phyloP scores from a whole-genome alignment of 2,888 invertebrate genomes.

The Cephus sareptanus region DNA sequence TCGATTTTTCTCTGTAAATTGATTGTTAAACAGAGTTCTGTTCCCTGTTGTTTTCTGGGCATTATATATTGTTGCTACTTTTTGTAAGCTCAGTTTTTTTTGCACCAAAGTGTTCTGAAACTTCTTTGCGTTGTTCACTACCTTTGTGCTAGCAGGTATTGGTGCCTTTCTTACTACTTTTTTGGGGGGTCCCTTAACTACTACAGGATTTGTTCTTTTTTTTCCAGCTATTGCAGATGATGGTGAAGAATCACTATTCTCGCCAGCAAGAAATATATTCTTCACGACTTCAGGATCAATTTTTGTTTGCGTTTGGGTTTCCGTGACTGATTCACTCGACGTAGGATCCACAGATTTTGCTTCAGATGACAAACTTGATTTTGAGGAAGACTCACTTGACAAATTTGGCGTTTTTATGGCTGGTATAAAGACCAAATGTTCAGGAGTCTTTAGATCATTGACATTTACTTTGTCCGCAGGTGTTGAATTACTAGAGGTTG shows the following conservation, averaged over 20 bases:
- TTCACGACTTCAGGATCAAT: background rate
- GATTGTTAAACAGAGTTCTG: slow-evolving; percentile 36
- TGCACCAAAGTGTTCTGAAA: slow-evolving; percentile 50
- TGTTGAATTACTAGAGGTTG: background rate
- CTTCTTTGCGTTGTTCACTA: slow-evolving; percentile 56
- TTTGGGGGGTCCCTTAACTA: slow-evolving; percentile 31
- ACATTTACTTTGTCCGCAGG: background rate
- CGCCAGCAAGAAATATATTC: background rate
- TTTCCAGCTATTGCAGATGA: background rate
- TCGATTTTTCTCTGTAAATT: slow-evolving; percentile 34
- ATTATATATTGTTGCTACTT: slow-evolving; percentile 32
- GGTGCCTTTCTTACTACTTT: slow-evolving; percentile 45
- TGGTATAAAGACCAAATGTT: background rate
- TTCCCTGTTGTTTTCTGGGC: slow-evolving; percentile 31
- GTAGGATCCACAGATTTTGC: background rate
- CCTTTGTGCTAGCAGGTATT: slow-evolving; percentile 48
- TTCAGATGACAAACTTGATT: background rate
- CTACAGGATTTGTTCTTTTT: slow-evolving; percentile 29
- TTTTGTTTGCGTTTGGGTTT: background rate
- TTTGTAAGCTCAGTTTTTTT: slow-evolving; percentile 47
- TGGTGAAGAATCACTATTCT: background rate
- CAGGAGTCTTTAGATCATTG: background rate
- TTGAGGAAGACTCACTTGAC: background rate
- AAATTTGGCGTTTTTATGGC: background rate
- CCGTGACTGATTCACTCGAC: background rate